phyloP scores from a whole-genome alignment of 2,888 invertebrate genomes.

The Oasisia sp. region DNA sequence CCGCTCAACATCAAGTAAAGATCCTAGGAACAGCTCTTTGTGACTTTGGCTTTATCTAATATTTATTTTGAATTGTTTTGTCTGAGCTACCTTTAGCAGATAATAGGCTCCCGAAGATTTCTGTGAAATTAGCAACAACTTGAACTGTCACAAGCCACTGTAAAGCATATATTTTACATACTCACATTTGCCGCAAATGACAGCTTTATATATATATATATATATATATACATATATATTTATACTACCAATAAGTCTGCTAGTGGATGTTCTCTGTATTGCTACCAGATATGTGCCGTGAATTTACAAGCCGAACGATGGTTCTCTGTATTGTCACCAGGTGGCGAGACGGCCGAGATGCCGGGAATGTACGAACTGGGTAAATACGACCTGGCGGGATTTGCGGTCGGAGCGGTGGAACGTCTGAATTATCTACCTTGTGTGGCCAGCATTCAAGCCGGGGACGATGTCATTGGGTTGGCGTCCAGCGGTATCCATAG shows the following conservation, averaged over 20 bases:
- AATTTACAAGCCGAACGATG: no score
- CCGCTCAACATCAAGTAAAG: no score
- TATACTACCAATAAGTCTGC: no score
- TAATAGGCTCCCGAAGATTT: not conserved
- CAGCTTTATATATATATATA: no score
- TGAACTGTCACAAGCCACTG: not conserved
- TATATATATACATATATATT: no score
- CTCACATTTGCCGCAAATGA: not conserved
- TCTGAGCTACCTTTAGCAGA: no score
- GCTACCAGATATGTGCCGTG: conserved; percentile 65
- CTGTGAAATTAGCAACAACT: not conserved
- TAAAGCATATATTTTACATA: not conserved
- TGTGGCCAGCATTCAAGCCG: conserved; percentile 69
- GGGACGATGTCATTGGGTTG: conserved; percentile 71
- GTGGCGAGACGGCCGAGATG: conserved; percentile 98
- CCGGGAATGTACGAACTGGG: conserved; percentile 89
- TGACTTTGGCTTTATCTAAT: no score
- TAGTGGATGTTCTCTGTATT: not conserved
- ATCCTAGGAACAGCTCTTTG: no score
- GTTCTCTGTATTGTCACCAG: conserved; percentile 65
- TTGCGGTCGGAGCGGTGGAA: conserved; percentile 93
- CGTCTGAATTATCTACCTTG: conserved; percentile 79
- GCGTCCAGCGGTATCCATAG: conserved; percentile 93
- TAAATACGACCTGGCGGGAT: conserved; percentile 95
- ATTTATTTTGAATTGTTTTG: no score